phyloP scores from a whole-genome alignment of 2,888 invertebrate species.

The Hermaeophaga mercurialis region DNA sequence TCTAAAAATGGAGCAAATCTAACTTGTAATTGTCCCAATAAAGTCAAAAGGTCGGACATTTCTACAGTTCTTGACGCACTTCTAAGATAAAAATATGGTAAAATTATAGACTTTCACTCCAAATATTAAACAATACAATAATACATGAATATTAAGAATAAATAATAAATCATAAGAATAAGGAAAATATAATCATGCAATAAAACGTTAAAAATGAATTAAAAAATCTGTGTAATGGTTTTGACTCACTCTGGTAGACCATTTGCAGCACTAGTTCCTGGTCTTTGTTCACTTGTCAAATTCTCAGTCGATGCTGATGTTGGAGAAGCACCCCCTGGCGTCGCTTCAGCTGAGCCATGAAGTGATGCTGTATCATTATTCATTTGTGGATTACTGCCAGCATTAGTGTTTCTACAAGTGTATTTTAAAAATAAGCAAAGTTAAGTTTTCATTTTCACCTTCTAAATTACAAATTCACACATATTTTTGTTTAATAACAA shows the following conservation, averaged over 20 bases:
- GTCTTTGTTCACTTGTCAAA: constrained; percentile 41
- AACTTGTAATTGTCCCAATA: constrained; percentile 61
- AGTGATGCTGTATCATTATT: constrained; percentile 35
- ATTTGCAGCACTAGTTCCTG: constrained; percentile 29
- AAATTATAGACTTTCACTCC: background rate
- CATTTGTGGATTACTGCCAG: constrained; percentile 16
- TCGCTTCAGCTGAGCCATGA: constrained; percentile 43
- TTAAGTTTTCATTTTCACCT: too few relatives aligned
- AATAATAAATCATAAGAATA: too few relatives aligned
- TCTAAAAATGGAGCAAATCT: constrained; percentile 71
- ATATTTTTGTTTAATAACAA: too few relatives aligned
- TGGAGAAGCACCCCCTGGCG: constrained; percentile 46
- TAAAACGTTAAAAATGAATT: too few relatives aligned
- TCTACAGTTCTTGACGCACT: constrained; percentile 59
- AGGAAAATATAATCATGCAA: too few relatives aligned
- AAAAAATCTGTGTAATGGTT: too few relatives aligned
- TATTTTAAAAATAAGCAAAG: background rate
- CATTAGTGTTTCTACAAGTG: constrained; percentile 25
- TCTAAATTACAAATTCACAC: too few relatives aligned
- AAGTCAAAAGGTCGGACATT: constrained; percentile 64
- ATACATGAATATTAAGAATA: too few relatives aligned
- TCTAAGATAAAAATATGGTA: constrained; percentile 25
- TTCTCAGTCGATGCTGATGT: constrained; percentile 48
- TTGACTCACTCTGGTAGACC: constrained; percentile 37
- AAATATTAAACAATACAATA: too few relatives aligned